Percentiles rank a stretch among this genome's conserved stretches.
These are phyloP conservation scores for Carcharodon carcharias DNA, from an alignment of 2,797 vertebrate species.

Conservation along the genomic window DNA sequence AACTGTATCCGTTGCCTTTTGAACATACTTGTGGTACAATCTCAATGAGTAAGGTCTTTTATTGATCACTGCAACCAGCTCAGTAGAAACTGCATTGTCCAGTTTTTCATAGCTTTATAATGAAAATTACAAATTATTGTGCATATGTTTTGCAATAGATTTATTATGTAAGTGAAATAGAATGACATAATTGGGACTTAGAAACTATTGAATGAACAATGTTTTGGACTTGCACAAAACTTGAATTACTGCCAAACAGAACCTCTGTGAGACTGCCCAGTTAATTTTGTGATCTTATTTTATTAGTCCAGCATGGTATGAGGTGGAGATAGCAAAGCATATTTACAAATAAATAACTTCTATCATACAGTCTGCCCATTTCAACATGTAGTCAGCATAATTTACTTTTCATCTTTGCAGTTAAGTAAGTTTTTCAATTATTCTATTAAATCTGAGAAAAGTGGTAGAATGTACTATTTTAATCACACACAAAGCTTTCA, in stretches of 20 bases:
- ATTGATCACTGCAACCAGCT: neutral
- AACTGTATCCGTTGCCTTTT: neutral
- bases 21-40: neutral
- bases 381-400: neutral
- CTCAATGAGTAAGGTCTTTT: neutral
- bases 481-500: neutral
- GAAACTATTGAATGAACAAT: neutral
- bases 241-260: neutral
- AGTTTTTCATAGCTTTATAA: neutral
- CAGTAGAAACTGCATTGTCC: neutral
- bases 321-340: neutral
- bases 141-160: neutral
- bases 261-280: neutral
- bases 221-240: neutral
- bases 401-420: slow-evolving; percentile 1
- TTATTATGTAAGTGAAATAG: neutral
- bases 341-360: neutral
- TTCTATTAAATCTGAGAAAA: neutral
- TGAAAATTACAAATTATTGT: neutral
- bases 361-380: neutral
- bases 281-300: neutral
- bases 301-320: neutral
- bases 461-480: neutral
- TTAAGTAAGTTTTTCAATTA: neutral
- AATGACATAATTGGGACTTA: neutral